phyloP scores from a whole-genome alignment of 2,113 vertebrate genomes.

The Onychostruthus taczanowskii region DNA sequence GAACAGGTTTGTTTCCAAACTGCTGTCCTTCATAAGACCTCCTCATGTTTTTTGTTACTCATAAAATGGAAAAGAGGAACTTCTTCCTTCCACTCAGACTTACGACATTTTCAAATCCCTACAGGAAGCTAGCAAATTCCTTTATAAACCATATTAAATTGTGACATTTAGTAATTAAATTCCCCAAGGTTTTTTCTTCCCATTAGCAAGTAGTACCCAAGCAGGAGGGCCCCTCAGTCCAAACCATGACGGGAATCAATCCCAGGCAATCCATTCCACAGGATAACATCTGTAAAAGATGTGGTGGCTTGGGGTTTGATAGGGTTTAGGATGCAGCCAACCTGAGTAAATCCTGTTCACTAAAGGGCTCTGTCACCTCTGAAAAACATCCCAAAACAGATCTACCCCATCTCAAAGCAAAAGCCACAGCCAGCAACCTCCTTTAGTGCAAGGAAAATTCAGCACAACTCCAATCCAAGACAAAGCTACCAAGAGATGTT shows the following conservation, averaged over 20 bases:
- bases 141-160: neutral
- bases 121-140: neutral
- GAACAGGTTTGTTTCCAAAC: slow-evolving; percentile 33
- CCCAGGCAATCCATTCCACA: neutral
- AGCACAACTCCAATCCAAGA: no score
- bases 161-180: neutral
- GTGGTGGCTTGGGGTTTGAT: neutral
- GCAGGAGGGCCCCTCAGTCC: neutral
- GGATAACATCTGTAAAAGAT: neutral
- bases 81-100: neutral
- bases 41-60: neutral
- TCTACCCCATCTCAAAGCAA: neutral
- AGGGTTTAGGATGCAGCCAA: neutral
- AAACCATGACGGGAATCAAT: neutral
- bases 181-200: neutral
- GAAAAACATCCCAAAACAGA: neutral
- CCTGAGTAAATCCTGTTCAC: neutral
- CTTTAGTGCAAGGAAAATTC: neutral
- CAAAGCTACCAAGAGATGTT: accelerated
- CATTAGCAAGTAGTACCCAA: neutral
- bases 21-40: neutral
- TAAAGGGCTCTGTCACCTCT: neutral
- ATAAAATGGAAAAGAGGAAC: neutral
- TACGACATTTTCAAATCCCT: neutral
- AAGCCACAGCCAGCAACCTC: neutral